Evolutionary conservation across 2,113 vertebrate species (phyloP).

Genomic region (Hymenochirus boettgeri): DNA sequence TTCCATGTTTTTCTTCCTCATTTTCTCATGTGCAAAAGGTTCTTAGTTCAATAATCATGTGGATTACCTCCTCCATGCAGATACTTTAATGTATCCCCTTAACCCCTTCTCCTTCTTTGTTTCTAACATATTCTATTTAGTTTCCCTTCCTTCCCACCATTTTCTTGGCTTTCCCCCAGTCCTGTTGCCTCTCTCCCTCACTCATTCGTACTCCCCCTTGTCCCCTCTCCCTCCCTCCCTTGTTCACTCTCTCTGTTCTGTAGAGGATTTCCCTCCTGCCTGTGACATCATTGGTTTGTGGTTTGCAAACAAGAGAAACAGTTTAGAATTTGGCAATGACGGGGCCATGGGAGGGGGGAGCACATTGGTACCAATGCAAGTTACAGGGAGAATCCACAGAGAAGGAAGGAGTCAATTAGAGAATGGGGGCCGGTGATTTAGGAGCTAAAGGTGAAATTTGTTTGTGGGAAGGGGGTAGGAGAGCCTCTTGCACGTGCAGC

Average conservation of each 20-base stretch:
- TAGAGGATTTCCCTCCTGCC: constrained; percentile 31
- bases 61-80: too few species aligned
- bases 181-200: not conserved
- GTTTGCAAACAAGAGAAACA: constrained; percentile 40
- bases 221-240: not conserved
- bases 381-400: not conserved
- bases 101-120: too few species aligned
- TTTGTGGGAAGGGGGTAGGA: too few species aligned
- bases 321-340: constrained; percentile 41
- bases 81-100: too few species aligned
- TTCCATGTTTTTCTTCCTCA: too few species aligned
- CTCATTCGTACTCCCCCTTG: not conserved
- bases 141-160: not conserved
- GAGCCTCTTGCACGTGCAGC: too few species aligned
- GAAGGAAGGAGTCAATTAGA: not conserved
- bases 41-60: too few species aligned
- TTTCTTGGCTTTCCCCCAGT: not conserved
- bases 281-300: constrained; percentile 28
- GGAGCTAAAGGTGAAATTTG: too few species aligned
- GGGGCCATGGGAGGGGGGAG: not conserved
- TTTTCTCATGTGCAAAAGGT: too few species aligned
- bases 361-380: not conserved
- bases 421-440: too few species aligned
- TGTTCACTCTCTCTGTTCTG: constrained; percentile 3
- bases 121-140: too few species aligned